Evolutionary conservation across 92 coral and sea anemone species (phyloP).

Genomic region (Phenganax marumi): DNA sequence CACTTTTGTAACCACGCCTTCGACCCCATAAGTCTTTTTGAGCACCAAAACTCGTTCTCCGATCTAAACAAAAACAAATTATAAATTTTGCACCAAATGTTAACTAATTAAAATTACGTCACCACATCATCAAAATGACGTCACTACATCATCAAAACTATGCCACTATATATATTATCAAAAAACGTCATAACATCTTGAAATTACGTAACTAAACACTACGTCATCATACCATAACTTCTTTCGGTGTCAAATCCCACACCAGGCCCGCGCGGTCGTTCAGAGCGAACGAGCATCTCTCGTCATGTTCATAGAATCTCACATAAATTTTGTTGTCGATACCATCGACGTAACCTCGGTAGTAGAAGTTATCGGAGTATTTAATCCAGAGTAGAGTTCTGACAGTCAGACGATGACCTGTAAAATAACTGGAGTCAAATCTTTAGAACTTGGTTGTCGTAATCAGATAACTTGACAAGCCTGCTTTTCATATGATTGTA

Average conservation of each 20-base stretch:
- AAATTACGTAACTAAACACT: background rate
- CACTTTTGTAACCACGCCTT: conserved; percentile 26
- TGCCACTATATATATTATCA: too few species aligned
- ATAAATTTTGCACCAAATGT: too few species aligned
- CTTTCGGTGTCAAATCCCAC: conserved; percentile 19
- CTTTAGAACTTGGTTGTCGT: too few species aligned
- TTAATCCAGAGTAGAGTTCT: conserved; percentile 86
- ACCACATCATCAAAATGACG: too few species aligned
- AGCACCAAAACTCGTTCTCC: conserved; percentile 25
- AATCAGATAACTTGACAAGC: too few species aligned
- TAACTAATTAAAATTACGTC: too few species aligned
- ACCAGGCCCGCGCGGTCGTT: conserved; percentile 67
- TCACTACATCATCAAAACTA: too few species aligned
- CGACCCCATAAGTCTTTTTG: conserved; percentile 11
- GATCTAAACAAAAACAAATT: conserved; percentile 7
- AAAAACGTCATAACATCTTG: background rate
- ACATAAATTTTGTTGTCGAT: conserved; percentile 86
- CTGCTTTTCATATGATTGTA: too few species aligned
- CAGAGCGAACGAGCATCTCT: conserved; percentile 66
- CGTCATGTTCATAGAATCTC: conserved; percentile 79
- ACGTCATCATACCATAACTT: conserved; percentile 12
- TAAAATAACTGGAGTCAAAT: background rate
- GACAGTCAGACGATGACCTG: conserved; percentile 57
- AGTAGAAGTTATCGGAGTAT: conserved; percentile 64
- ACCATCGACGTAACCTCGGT: conserved; percentile 76